A percentile compares a stretch with the other conserved stretches of the same genome.
Conservation (phyloP, 2,113 vertebrate genomes). For the Nannospalax galili region DNA sequence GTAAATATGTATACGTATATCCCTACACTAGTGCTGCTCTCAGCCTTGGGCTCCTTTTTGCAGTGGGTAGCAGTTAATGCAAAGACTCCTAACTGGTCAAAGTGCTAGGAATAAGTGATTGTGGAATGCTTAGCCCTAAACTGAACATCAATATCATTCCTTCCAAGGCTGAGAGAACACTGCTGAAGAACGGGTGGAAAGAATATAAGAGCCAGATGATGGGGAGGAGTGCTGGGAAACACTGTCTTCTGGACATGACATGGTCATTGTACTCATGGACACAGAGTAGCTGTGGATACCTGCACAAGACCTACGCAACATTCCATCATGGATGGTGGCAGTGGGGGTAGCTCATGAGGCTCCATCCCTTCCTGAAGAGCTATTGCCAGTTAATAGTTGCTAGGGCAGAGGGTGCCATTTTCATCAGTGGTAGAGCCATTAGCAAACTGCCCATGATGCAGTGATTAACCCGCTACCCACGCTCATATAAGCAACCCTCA, state of each 20-base stretch:
- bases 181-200: not conserved
- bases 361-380: not conserved
- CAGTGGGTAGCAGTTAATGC: not conserved
- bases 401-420: not conserved
- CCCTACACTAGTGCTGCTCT: not conserved
- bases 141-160: not conserved
- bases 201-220: not conserved
- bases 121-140: not conserved
- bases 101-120: not conserved
- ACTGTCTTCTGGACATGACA: not conserved
- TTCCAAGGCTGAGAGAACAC: not conserved
- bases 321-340: not conserved
- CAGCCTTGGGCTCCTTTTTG: not conserved
- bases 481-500: not conserved
- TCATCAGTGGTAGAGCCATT: not conserved
- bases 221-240: not conserved
- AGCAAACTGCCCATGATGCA: not conserved
- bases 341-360: not conserved
- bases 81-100: not conserved
- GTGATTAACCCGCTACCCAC: not conserved
- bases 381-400: not conserved
- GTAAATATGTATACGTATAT: not conserved
- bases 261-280: not conserved
- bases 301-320: not conserved
- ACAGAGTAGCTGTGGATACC: not conserved